Base-by-base conservation (phyloP, 1,140 invertebrate species). In the Pseudachorutes palmiensis region DNA sequence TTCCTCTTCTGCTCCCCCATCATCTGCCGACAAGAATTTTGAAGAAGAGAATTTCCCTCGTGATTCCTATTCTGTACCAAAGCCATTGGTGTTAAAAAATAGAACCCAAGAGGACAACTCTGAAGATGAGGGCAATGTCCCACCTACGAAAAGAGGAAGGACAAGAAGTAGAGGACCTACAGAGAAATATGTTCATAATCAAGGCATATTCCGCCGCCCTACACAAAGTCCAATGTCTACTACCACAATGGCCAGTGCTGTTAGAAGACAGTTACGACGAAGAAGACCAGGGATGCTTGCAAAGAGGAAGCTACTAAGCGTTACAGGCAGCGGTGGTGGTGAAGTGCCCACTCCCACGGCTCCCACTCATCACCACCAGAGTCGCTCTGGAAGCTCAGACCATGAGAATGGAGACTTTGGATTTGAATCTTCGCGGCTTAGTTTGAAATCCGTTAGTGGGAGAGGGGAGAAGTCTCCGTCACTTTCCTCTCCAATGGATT, bases 281-380 rank as follows among this genome's bases (percentile, higher is more conserved):
- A 36, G 60, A 26, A 62, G 29, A 28, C 65, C 65, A 2, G 55
- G 31, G 16, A 31, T 32, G 41, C 14, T 48, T 12, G 30, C 57
- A 29, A 45, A 57, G 31, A 66, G 55, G 49, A 66, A 49, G 55
- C 33, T 32, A 32, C 48, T 66, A 19, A 45, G 19, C 9, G 41
- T 33, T 28, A 36, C 51, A 32, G 59, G 60, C 33, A 16, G 14
- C 19, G 65, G 58, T 16, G 41, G 26, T 19, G 65, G 24, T n/a
- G 60, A 67, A 28, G n/a, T 24, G 24, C 5, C 5, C 28, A 58
- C 32, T 32, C 36, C 60, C 1, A 24, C 65, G 33, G 48, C 55
- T 33, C 61, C 65, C 12, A 62, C 65, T 28, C 65, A 67, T 49
- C 41, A 31, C 22, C n/a, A n/a, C 65, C 59, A 19, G 48, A 48